Evolutionary conservation across 2,888 invertebrate species (phyloP).

Genomic region (Morpho deidamia): DNA sequence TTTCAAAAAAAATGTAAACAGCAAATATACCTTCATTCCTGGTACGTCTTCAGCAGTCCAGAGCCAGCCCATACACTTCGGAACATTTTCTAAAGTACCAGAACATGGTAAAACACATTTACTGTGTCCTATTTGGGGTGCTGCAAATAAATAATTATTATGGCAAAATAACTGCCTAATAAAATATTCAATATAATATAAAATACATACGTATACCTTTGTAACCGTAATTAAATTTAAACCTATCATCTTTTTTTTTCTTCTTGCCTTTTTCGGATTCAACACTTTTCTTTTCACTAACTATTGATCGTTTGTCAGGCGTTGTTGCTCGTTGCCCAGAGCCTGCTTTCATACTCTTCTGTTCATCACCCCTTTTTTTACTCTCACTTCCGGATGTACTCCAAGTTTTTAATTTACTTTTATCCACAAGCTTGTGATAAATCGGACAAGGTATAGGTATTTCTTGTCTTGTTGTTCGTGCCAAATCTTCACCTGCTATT

Average conservation of each 20-base stretch:
- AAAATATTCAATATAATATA: background rate
- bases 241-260: constrained; percentile 51
- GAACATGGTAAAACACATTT: constrained; percentile 53
- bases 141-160: constrained; percentile 34
- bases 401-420: constrained; percentile 42
- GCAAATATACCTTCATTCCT: constrained; percentile 53
- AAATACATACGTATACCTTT: constrained; percentile 72
- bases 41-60: constrained; percentile 64
- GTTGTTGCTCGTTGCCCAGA: constrained; percentile 31
- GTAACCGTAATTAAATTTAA: constrained; percentile 68
- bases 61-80: constrained; percentile 71
- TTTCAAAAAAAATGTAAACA: background rate
- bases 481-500: constrained; percentile 47
- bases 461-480: constrained; percentile 28
- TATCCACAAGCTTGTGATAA: constrained; percentile 54
- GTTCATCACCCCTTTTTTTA: constrained; percentile 37
- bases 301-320: constrained; percentile 26
- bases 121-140: constrained; percentile 66
- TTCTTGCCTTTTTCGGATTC: constrained; percentile 53
- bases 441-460: constrained; percentile 61
- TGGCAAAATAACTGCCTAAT: too few species aligned
- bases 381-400: constrained; percentile 52
- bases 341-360: constrained; percentile 31
- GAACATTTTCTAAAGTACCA: constrained; percentile 50
- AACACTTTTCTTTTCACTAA: constrained; percentile 35